phyloP scores from a whole-genome alignment of 1,140 invertebrate genomes.

The Aphaenogaster rudis region DNA sequence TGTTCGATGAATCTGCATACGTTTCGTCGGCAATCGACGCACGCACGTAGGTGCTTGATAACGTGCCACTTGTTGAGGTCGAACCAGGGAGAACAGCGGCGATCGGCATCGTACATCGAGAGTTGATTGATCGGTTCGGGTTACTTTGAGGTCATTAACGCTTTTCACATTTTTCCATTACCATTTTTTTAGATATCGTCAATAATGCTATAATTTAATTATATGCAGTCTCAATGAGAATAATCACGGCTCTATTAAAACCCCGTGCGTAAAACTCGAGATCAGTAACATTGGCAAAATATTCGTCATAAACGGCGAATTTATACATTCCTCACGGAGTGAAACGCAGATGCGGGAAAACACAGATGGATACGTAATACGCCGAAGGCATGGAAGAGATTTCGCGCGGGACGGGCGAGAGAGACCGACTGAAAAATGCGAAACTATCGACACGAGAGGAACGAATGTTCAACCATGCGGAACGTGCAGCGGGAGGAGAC shows the following conservation, averaged over 20 bases:
- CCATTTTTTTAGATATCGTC: background rate
- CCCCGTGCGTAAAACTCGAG: background rate
- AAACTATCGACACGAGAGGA: constrained; percentile 70
- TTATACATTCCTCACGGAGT: background rate
- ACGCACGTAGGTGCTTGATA: constrained; percentile 17
- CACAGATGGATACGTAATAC: constrained; percentile 48
- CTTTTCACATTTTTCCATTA: background rate
- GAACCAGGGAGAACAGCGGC: background rate
- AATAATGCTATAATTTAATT: background rate
- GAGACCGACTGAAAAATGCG: constrained; percentile 67
- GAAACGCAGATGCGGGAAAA: constrained; percentile 27
- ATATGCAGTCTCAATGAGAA: background rate
- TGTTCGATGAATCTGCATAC: constrained; percentile 33
- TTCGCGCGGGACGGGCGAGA: background rate
- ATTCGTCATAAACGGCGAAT: constrained; percentile 13
- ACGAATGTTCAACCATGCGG: constrained; percentile 72
- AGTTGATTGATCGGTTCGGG: background rate
- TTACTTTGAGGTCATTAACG: background rate
- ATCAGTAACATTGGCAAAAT: constrained; percentile 5
- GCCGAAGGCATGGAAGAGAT: constrained; percentile 61
- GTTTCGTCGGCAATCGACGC: constrained; percentile 5
- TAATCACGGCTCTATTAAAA: background rate
- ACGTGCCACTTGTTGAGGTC: constrained; percentile 37
- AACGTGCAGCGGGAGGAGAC: constrained; percentile 57
- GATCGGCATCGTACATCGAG: background rate